Evolutionary conservation across 30 jellyfish, hydroid and myxozoan species (phyloP).

Genomic region (Aurelia sp.): DNA sequence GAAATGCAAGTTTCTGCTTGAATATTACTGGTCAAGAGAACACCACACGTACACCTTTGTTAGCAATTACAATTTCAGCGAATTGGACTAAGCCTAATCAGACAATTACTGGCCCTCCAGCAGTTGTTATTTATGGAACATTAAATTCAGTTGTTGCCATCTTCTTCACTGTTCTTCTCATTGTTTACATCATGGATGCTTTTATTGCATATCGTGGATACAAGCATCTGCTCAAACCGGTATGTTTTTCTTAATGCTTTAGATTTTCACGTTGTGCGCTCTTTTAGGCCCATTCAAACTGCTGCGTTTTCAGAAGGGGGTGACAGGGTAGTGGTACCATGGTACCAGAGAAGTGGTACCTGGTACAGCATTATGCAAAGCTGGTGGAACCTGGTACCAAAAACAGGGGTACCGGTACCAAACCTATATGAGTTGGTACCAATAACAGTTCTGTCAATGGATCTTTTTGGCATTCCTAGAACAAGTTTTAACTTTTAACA

Average conservation of each 20-base stretch:
- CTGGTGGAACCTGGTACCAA: no score
- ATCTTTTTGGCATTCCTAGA: no score
- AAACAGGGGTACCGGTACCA: no score
- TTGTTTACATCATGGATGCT: conserved; percentile 19
- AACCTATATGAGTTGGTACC: no score
- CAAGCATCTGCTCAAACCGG: conserved; percentile 54
- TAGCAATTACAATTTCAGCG: neutral
- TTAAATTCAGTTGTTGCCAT: conserved; percentile 52
- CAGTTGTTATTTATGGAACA: conserved; percentile 15
- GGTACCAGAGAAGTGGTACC: no score
- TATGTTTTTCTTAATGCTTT: neutral
- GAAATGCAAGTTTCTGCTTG: neutral
- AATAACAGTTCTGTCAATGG: no score
- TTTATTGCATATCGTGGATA: conserved; percentile 46
- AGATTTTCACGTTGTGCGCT: no score
- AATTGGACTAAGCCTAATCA: neutral
- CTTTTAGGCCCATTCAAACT: no score
- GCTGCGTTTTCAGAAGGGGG: no score
- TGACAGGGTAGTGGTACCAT: no score
- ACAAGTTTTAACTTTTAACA: no score
- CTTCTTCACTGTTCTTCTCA: conserved; percentile 23
- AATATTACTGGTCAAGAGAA: neutral
- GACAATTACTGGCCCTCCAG: neutral
- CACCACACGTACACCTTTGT: neutral
- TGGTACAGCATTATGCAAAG: no score